These are phyloP conservation scores for Jordanella pulchra DNA, from an alignment of 2,797 vertebrate genomes.

Conservation along the genomic window DNA sequence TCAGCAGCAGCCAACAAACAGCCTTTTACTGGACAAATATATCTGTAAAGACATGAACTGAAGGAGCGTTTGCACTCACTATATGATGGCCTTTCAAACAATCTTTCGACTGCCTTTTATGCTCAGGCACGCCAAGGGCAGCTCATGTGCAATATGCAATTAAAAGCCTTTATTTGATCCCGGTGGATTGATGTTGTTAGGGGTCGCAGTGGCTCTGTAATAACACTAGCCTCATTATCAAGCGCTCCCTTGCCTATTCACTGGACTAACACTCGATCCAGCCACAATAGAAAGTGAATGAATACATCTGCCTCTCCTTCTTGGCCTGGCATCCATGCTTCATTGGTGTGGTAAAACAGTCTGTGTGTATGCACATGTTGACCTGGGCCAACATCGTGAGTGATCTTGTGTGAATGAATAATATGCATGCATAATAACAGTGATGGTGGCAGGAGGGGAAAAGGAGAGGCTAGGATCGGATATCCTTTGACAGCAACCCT, in stretches of 20 bases:
- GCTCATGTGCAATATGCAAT: conserved; percentile 74
- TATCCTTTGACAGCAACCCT: conserved; percentile 70
- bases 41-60: conserved; percentile 57
- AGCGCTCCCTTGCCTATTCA: conserved; percentile 72
- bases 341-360: conserved; percentile 66
- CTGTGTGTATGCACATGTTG: conserved; percentile 46
- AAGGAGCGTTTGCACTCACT: conserved; percentile 42
- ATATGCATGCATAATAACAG: conserved; percentile 73
- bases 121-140: conserved; percentile 72
- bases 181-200: conserved; percentile 76
- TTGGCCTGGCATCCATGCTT: conserved; percentile 67
- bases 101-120: conserved; percentile 66
- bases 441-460: conserved; percentile 46
- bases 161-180: conserved; percentile 82
- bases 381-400: conserved; percentile 62
- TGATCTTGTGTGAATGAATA: conserved; percentile 73
- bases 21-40: conserved; percentile 66
- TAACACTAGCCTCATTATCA: conserved; percentile 79
- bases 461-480: conserved; percentile 64
- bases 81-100: conserved; percentile 60
- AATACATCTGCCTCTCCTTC: conserved; percentile 72
- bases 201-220: conserved; percentile 70
- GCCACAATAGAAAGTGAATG: conserved; percentile 79
- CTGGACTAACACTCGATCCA: conserved; percentile 74
- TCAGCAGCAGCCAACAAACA: conserved; percentile 62